Evolutionary conservation across 2,797 vertebrate genomes (phyloP).

Genomic region (Anguilla pacifica): DNA sequence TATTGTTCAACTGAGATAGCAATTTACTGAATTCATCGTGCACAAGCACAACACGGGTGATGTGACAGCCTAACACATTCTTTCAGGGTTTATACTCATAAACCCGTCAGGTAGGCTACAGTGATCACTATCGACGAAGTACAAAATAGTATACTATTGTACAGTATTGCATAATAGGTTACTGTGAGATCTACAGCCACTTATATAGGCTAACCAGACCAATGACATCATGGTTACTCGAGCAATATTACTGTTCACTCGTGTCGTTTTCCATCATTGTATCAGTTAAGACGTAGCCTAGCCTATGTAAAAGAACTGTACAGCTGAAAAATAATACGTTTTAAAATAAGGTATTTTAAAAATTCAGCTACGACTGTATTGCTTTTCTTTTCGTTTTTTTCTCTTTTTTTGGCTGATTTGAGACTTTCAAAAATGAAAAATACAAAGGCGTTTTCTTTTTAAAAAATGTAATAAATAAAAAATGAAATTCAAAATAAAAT

Average conservation of each 20-base stretch:
- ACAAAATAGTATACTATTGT: not conserved
- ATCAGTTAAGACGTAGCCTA: not conserved
- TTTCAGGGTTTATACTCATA: not conserved
- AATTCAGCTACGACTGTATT: not conserved
- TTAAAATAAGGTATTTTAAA: not conserved
- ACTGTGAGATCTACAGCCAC: not conserved
- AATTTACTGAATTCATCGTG: not conserved
- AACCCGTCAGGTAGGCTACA: not conserved
- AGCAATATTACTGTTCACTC: not conserved
- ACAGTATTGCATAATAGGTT: not conserved
- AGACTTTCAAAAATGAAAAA: not conserved
- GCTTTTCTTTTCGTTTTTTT: not conserved
- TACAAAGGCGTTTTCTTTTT: not conserved
- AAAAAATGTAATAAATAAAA: no score
- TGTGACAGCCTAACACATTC: not conserved
- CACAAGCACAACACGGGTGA: not conserved
- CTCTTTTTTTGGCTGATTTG: not conserved
- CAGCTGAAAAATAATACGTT: not conserved
- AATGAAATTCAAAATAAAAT: not conserved
- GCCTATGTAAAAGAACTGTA: not conserved
- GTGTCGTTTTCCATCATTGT: not conserved
- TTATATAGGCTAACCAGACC: not conserved
- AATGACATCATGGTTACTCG: constrained; percentile 12
- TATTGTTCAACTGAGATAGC: not conserved
- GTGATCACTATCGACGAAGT: not conserved